Base-by-base conservation (phyloP, 2,113 vertebrate species). In the Charadrius vociferus region DNA sequence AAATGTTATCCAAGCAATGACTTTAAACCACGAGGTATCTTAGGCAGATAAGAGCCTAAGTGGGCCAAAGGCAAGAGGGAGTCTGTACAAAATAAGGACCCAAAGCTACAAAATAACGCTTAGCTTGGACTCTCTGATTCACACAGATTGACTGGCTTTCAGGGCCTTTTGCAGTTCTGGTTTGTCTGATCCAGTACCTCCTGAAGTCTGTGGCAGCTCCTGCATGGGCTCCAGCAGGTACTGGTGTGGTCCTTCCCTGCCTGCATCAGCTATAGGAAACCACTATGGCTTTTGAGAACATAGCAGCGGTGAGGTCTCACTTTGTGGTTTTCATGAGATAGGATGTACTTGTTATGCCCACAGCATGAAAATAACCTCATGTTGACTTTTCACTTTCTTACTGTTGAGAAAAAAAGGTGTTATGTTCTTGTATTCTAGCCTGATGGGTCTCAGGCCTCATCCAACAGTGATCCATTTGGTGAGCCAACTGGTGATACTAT, bases 371-470 rank as follows among this genome's bases (percentile, higher is more conserved):
- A 95, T 97, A 93, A 97, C 89, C 87, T 96, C 74, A 3, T 97
- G 93, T 93, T 98, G 97, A 97, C 89, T 98, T 97, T 97, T 65
- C 94, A 80, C 98, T 97, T 97, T 83, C 95, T 86, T 87, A 32
- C 78, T 97, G 92, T 97, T 97, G 94, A 97, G 97, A 98, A 98
- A 97, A 98, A 98, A 98, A 98, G 97, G 97, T 98, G 88, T 98
- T 98, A 95, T 98, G 97, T 98, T 98, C 98, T 98, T 98, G 96
- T 98, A 94, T 98, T 98, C 97, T 98, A 99, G 99, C 99, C 99
- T 82, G 99, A 99, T 98, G 99, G 98, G 97, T 98, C 99, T 98
- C 99, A 99, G 99, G 99, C 99, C 97, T 99, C 99, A 97, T 99
- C 99, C 98, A 99, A 98, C 98, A 99, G 99, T 98, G 99, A 99